Base-by-base conservation (phyloP, 2,113 vertebrate species). In the Vulpes ferrilata region DNA sequence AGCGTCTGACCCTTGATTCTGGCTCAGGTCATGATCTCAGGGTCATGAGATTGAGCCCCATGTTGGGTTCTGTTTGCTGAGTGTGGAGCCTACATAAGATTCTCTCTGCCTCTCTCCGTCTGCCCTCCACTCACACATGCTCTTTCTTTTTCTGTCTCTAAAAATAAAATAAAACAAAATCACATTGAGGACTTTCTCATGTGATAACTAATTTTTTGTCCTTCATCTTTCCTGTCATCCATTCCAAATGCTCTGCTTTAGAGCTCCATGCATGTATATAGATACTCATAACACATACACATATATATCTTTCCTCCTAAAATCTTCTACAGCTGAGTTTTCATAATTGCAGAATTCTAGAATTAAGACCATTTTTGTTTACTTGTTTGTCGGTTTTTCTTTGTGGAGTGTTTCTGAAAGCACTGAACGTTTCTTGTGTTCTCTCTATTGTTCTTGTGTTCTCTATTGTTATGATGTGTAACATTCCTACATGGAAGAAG, bases 321-420 rank as follows among this genome's bases (percentile, higher is more conserved):
- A 65, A 65, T 19, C 19, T 57, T 15, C 23, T 73, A 65, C 48
- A 67, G 48, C 27, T 53, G 19, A 85, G 6, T 67, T 93, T 90
- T 80, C 20, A 60, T 71, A 16, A 60, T 25, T 64, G 8, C 25
- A 65, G 64, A 85, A 59, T 53, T 88, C 11, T 74, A 48, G 25
- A 76, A 13, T 32, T 48, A 82, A 87, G 35, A 53, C 19, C 1
- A 38, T 65, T 96, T 94, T 69, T 86, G 23, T 20, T 93, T 55
- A 4, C 27, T 88, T 78, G 20, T 80, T 85, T 80, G 35, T 65
- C 43, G 3, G 3, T 17, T 4, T 69, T 90, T 90, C 2, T 73
- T 69, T 32, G 55, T 35, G 0, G 17, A 5, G 19, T 32, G 62
- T n/a, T 69, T 35, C 32, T 35, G n/a, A 69, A 69, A 69, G 43